Conservation (phyloP, 2,113 vertebrate species). For the Cyphomyrus plagiostoma region DNA sequence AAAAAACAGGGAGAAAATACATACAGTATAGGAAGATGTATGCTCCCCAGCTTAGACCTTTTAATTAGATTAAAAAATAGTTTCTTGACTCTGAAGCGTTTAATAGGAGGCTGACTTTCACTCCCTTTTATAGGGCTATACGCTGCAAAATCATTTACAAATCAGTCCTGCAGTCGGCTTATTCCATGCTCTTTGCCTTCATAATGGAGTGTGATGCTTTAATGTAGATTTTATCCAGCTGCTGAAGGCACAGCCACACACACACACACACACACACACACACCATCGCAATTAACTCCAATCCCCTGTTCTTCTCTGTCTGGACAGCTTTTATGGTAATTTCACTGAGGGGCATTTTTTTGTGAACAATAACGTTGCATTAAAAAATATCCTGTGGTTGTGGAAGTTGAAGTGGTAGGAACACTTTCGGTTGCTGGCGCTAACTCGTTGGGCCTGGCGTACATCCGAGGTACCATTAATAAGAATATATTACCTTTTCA, state of each 20-base stretch:
- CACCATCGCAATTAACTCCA: background rate
- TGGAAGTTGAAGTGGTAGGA: background rate
- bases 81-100: constrained; percentile 4
- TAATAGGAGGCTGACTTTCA: background rate
- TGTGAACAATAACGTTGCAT: background rate
- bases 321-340: background rate
- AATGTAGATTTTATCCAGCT: constrained; percentile 15
- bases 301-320: background rate
- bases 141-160: constrained; percentile 17
- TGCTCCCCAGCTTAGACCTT: background rate
- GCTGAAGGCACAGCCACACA: background rate
- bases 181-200: constrained; percentile 1
- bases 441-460: background rate
- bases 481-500: constrained; percentile 38
- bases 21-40: constrained; percentile 7
- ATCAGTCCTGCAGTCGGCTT: constrained; percentile 6
- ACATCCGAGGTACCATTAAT: background rate
- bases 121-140: background rate
- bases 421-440: no score
- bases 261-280: background rate
- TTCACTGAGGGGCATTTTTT: background rate
- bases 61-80: constrained; percentile 28
- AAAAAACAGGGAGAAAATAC: constrained; percentile 13
- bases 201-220: constrained; percentile 12
- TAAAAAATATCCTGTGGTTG: background rate